Evolutionary conservation across 2,888 invertebrate genomes (phyloP).

Genomic region (Drosophila niveifrons): DNA sequence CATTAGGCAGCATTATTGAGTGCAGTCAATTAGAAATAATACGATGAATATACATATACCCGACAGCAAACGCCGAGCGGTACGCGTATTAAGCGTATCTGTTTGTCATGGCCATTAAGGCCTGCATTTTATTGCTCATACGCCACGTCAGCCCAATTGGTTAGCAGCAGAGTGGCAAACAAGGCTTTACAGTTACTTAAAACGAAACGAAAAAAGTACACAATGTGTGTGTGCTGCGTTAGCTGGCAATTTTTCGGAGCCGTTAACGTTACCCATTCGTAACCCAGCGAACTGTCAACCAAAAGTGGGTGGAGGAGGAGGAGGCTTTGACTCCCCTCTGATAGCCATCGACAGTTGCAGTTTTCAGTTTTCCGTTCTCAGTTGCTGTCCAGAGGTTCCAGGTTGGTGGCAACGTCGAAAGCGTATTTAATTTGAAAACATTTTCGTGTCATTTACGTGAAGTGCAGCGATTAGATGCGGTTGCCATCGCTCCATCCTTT

Average conservation of each 20-base stretch:
- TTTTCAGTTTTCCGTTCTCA: not conserved
- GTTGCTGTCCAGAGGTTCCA: slow-evolving; percentile 7
- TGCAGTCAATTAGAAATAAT: slow-evolving; percentile 14
- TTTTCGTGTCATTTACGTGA: slow-evolving; percentile 73
- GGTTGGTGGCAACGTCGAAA: slow-evolving; percentile 22
- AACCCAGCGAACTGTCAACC: slow-evolving; percentile 59
- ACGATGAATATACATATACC: slow-evolving; percentile 21
- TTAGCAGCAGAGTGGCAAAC: slow-evolving; percentile 28
- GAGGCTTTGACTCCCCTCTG: no score
- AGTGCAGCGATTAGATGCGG: slow-evolving; percentile 71
- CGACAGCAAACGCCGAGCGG: slow-evolving; percentile 11
- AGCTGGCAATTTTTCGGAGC: slow-evolving; percentile 26
- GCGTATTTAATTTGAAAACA: slow-evolving; percentile 70
- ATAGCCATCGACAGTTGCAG: slow-evolving; percentile 32
- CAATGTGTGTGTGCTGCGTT: slow-evolving; percentile 48
- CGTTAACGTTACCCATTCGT: slow-evolving; percentile 47
- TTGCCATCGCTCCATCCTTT: slow-evolving; percentile 40
- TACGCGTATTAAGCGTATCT: slow-evolving; percentile 46
- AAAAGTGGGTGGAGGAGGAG: no score
- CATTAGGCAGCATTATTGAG: not conserved
- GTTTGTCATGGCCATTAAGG: slow-evolving; percentile 48
- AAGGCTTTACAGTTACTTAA: slow-evolving; percentile 61
- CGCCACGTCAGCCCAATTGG: slow-evolving; percentile 56
- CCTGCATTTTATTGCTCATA: slow-evolving; percentile 65
- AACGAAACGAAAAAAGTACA: slow-evolving; percentile 13